Evolutionary conservation across 2,797 vertebrate genomes (phyloP), one percentile per base, ranked within the genome.

Genomic region (Onychomys arenicola): DNA sequence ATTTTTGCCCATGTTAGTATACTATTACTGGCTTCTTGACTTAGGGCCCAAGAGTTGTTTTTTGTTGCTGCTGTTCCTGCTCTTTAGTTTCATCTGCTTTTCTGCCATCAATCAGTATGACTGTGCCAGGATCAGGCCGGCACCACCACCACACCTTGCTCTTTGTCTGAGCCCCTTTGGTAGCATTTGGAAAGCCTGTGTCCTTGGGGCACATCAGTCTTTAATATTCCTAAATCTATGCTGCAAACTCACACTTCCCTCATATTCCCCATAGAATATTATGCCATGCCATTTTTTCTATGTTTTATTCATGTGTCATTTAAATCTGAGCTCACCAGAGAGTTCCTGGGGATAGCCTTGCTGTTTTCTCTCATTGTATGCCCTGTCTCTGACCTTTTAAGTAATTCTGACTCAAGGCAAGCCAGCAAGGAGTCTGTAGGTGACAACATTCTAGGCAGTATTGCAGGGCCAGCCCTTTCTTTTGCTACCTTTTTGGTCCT

Each of bases 261-360:
- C 67, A 34, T 23, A 69, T 34, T 73, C 90, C 92, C 78, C 6
- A 43, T 34, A 59, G 89, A 92, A 85, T 57, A n/a, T 40, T 73
- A 80, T 46, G 92, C 82, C 82, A 82, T 84, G 67, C 71, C 69
- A 89, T 80, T 65, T 77, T 75, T 73, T 52, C 82, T 8, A n/a
- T 75, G 76, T 86, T 91, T 89, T 93, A 76, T 93, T 89, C 75
- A 93, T 96, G 82, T 57, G 65, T 52, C 90, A n/a, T 96, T 97
- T 93, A 95, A 94, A 83, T 93, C 78, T 83, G 75, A 93, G 90
- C 75, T 94, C 88, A 61, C 93, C 37, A 10, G 63, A 16, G 63
- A 88, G 69, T 49, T 86, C 80, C 77, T 57, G 21, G 29, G 75
- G 80, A 75, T 59, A n/a, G 75, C 52, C 34, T 78, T 34, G 55